Evolutionary conservation across 2,797 vertebrate genomes (phyloP), one percentile per base, ranked within the genome.

Genomic region (Periparus ater): DNA sequence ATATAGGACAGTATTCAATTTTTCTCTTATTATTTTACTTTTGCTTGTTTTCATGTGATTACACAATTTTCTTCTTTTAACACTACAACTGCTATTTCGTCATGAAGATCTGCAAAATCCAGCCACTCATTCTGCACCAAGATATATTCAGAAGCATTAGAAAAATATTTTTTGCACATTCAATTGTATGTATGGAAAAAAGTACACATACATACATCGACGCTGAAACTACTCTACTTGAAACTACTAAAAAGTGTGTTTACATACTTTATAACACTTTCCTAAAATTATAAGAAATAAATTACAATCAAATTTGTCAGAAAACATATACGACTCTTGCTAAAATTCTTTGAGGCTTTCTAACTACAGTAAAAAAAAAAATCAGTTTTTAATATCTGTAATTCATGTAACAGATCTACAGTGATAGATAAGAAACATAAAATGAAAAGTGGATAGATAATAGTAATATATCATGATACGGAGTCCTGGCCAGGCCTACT

Each of bases 91-190:
- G 32, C 19, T 82, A 67, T 40, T 91, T 88, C 2, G 3, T 78
- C 42, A 68, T 22, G 36, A 79, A 73, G 29, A 74, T 27, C 58
- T 91, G 23, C 60, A 82, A 94, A 91, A 66, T 4, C 4, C 42
- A 73, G 36, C 15, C 68, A 55, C 23, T 86, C n/a, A 38, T 42
- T 81, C 60, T 60, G 36, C 57, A 87, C 25, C 18, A 48, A 85
- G 15, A 54, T 25, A 57, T 7, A 54, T 17, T 67, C 72, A 89
- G 89, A 97, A 95, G 83, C 83, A 94, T 74, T 61, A 80, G 70
- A 91, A 95, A 92, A 89, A 79, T 72, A 75, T 71, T 89, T 87
- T 95, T 91, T 68, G 26, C 34, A 90, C 47, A 61, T 77, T 90
- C n/a, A 78, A 13, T 13, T 61, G 54, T 75, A 84, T 30, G 62